phyloP scores from a whole-genome alignment of 2,797 vertebrate genomes.

The Bradypodion pumilum region DNA sequence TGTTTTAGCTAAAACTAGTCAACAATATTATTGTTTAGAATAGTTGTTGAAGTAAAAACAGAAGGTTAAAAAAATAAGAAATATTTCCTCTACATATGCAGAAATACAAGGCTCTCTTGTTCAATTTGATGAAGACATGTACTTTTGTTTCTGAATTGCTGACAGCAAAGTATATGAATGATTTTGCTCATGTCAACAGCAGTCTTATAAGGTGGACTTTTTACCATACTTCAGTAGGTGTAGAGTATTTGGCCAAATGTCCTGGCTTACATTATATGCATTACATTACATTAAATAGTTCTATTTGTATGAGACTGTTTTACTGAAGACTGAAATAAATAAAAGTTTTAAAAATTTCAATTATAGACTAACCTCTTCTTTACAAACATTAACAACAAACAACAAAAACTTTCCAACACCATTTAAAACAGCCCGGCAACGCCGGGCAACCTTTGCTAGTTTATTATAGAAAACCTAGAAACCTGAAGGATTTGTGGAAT shows the following conservation, averaged over 20 bases:
- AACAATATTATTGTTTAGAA: conserved; percentile 67
- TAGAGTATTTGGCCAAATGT: neutral
- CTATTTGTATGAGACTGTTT: neutral
- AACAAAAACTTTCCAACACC: too few relatives aligned
- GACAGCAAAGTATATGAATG: neutral
- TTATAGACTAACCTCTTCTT: too few relatives aligned
- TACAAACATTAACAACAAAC: too few relatives aligned
- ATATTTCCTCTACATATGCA: conserved; percentile 46
- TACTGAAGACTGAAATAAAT: neutral
- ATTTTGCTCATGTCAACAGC: neutral
- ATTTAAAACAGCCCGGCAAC: too few relatives aligned
- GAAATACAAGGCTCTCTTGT: conserved; percentile 17
- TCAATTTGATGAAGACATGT: conserved; percentile 22
- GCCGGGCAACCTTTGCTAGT: too few relatives aligned
- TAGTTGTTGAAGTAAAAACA: conserved; percentile 38
- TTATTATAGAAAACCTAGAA: too few relatives aligned
- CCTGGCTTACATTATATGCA: neutral
- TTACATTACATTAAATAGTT: neutral
- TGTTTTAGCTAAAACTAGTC: conserved; percentile 69
- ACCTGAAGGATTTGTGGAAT: too few relatives aligned
- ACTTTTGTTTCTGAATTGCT: neutral
- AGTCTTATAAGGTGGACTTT: neutral
- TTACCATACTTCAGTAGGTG: neutral
- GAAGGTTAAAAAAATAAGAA: conserved; percentile 37
- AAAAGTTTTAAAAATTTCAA: too few relatives aligned